Evolutionary conservation across 2,888 invertebrate genomes (phyloP).

Genomic region (Corbicula japonica): DNA sequence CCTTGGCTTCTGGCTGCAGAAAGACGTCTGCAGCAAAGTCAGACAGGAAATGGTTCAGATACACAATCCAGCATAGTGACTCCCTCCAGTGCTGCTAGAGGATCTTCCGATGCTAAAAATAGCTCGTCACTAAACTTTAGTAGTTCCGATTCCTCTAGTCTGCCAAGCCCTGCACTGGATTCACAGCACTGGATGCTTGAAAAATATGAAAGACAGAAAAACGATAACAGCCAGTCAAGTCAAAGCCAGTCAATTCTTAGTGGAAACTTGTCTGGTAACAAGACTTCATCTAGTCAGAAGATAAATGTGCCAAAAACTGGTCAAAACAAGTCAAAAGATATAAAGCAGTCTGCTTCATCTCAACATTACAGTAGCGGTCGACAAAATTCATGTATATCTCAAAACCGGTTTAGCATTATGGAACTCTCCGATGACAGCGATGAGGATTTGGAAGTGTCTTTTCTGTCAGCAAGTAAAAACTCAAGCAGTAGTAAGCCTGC

Average conservation of each 20-base stretch:
- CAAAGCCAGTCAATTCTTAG: constrained; percentile 7
- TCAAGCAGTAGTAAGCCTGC: no score
- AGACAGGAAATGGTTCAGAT: background rate
- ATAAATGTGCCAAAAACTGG: no score
- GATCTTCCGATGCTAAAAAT: background rate
- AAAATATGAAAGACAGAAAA: constrained; percentile 14
- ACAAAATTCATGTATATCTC: background rate
- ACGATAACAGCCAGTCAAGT: background rate
- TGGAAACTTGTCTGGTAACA: background rate
- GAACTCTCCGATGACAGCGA: constrained; percentile 40
- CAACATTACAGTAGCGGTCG: no score
- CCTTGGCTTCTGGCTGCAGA: constrained; percentile 63
- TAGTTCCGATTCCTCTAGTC: background rate
- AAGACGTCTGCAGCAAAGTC: constrained; percentile 36
- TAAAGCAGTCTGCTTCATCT: no score
- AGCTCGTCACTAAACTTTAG: background rate
- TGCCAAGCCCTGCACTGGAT: constrained; percentile 10
- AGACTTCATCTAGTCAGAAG: no score
- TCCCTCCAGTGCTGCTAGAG: background rate
- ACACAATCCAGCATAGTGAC: background rate
- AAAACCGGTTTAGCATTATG: constrained; percentile 9
- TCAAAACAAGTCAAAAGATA: no score
- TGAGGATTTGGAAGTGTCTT: no score
- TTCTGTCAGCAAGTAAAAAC: no score
- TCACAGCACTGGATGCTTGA: constrained; percentile 29